These are phyloP conservation scores for Brevipalpus yothersi DNA, from an alignment of 1,140 invertebrate genomes.

Conservation along the genomic window DNA sequence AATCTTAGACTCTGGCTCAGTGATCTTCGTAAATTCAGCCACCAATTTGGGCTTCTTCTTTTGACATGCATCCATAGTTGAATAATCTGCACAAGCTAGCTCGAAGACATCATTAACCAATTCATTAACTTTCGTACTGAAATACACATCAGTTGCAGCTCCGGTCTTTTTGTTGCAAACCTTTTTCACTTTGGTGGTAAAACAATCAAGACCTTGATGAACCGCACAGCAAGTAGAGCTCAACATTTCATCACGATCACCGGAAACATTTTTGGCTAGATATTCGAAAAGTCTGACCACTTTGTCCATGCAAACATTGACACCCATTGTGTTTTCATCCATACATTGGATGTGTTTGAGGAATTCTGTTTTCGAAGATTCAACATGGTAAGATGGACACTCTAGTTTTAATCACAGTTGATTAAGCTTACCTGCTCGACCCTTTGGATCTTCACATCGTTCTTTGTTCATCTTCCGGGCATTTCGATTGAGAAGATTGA, in stretches of 20 bases:
- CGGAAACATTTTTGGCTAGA: neutral
- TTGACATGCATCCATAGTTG: neutral
- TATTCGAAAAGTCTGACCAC: neutral
- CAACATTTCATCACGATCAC: neutral
- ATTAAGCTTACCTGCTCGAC: neutral
- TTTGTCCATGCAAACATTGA: neutral
- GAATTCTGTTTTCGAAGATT: neutral
- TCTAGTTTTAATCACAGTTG: too few species aligned
- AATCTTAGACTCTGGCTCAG: neutral
- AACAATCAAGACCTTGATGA: neutral
- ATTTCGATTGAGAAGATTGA: neutral
- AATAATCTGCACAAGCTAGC: neutral
- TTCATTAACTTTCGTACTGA: neutral
- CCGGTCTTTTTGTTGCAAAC: neutral
- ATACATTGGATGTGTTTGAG: neutral
- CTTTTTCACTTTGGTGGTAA: neutral
- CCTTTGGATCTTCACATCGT: neutral
- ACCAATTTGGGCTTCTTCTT: neutral
- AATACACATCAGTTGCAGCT: neutral
- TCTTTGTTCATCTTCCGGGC: neutral
- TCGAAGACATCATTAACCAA: neutral
- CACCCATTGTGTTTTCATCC: neutral
- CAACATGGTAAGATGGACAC: neutral
- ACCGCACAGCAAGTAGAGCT: neutral
- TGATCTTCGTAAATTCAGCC: neutral